Percentiles rank a stretch among this genome's conserved stretches.
phyloP scores from a whole-genome alignment of 2,888 invertebrate genomes.

The Mythimna lalbum region DNA sequence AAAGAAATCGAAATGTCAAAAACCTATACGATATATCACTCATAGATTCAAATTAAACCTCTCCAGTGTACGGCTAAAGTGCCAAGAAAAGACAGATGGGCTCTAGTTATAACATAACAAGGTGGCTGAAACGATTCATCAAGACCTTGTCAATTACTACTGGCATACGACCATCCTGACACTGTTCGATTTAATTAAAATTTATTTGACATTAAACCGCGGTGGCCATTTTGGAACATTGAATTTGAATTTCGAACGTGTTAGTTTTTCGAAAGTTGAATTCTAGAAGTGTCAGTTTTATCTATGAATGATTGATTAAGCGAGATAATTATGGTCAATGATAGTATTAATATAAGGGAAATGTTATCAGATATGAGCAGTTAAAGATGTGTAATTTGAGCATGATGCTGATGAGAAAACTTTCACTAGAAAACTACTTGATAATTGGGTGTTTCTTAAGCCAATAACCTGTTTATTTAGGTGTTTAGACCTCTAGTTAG shows the following conservation, averaged over 20 bases:
- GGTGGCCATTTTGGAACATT: slow-evolving; percentile 57
- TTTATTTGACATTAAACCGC: slow-evolving; percentile 82
- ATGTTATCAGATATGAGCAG: slow-evolving; percentile 54
- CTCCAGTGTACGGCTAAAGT: slow-evolving; percentile 74
- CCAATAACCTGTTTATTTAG: background rate
- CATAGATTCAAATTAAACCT: slow-evolving; percentile 79
- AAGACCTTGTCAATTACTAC: slow-evolving; percentile 87
- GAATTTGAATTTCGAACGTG: slow-evolving; percentile 63
- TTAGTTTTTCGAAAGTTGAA: slow-evolving; percentile 67
- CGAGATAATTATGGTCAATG: slow-evolving; percentile 59
- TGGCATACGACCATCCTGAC: slow-evolving; percentile 79
- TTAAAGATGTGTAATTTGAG: slow-evolving; percentile 40
- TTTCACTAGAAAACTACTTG: slow-evolving; percentile 28
- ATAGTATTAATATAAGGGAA: slow-evolving; percentile 35
- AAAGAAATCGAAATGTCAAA: slow-evolving; percentile 69
- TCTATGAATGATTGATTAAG: slow-evolving; percentile 68
- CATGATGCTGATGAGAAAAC: slow-evolving; percentile 25
- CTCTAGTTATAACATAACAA: slow-evolving; percentile 85
- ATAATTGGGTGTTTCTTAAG: slow-evolving; percentile 6
- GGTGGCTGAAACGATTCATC: slow-evolving; percentile 87
- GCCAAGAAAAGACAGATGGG: slow-evolving; percentile 84
- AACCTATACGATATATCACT: slow-evolving; percentile 81
- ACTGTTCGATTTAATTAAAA: slow-evolving; percentile 87
- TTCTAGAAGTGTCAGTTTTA: slow-evolving; percentile 68
- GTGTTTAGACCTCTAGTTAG: background rate